Percentiles rank a stretch among this genome's conserved stretches.
Conservation (phyloP, 1,140 invertebrate genomes). For the Trialeurodes vaporariorum region DNA sequence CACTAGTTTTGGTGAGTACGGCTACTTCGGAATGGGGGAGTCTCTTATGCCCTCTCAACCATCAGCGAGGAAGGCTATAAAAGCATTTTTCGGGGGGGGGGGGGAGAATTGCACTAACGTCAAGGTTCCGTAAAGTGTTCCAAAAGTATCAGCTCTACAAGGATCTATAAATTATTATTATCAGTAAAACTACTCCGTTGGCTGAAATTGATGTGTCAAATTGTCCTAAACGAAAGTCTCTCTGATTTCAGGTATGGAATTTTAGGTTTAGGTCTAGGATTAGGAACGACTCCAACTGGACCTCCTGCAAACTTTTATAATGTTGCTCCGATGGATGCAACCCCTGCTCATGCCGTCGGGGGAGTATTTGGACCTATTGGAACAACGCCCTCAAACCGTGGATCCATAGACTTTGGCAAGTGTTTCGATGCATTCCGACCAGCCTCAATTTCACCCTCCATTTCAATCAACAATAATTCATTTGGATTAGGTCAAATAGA, state of each 20-base stretch:
- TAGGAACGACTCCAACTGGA: conserved; percentile 37
- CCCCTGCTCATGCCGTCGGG: conserved; percentile 44
- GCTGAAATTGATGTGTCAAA: too few relatives aligned
- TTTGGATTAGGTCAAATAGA: conserved; percentile 40
- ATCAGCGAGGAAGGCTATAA: too few relatives aligned
- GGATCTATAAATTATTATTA: too few relatives aligned
- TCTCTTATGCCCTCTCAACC: too few relatives aligned
- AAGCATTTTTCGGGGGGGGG: too few relatives aligned
- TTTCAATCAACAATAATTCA: conserved; percentile 61
- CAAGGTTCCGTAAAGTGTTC: too few relatives aligned
- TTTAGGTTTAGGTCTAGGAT: conserved; percentile 74
- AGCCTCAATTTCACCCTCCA: conserved; percentile 50
- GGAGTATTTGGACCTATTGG: conserved; percentile 69
- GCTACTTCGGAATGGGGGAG: too few relatives aligned
- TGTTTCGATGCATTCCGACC: conserved; percentile 58
- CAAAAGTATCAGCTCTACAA: too few relatives aligned
- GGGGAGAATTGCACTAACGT: too few relatives aligned
- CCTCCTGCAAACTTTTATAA: conserved; percentile 45
- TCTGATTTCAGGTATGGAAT: conserved; percentile 54
- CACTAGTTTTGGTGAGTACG: too few relatives aligned
- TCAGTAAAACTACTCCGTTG: too few relatives aligned
- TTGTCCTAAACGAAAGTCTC: too few relatives aligned
- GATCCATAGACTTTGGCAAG: conserved; percentile 37
- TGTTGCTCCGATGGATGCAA: conserved; percentile 43
- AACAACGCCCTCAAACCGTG: conserved; percentile 36